Evolutionary conservation across 2,113 vertebrate genomes (phyloP).

Genomic region (Misgurnus anguillicaudatus): DNA sequence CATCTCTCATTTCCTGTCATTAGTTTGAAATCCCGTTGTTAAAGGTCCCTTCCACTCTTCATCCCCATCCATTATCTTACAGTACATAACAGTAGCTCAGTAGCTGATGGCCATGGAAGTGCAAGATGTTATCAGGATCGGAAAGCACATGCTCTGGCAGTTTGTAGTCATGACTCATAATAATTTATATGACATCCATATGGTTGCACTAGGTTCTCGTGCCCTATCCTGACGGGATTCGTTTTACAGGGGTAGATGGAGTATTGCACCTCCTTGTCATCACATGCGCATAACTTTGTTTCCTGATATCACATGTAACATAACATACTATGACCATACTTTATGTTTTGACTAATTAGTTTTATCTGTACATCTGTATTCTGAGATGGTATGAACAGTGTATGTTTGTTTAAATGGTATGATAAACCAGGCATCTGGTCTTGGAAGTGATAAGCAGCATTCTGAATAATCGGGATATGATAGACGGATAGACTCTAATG

Average conservation of each 20-base stretch:
- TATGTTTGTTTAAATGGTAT: background rate
- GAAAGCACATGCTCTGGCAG: slow-evolving; percentile 17
- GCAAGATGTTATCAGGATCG: slow-evolving; percentile 36
- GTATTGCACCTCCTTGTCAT: no score
- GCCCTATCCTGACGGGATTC: background rate
- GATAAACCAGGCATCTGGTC: slow-evolving; percentile 22
- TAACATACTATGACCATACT: no score
- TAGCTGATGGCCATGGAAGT: slow-evolving; percentile 33
- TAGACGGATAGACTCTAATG: slow-evolving; percentile 26
- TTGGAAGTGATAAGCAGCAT: slow-evolving; percentile 24
- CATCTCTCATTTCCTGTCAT: slow-evolving; percentile 57
- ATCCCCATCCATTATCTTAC: slow-evolving; percentile 53
- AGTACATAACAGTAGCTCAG: slow-evolving; percentile 18
- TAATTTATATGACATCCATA: background rate
- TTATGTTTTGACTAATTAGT: background rate
- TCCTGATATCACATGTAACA: no score
- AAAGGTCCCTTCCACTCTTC: slow-evolving; percentile 42
- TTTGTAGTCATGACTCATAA: no score
- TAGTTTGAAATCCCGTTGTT: slow-evolving; percentile 24
- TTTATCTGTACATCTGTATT: slow-evolving; percentile 3
- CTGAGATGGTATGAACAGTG: slow-evolving; percentile 12
- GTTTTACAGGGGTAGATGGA: no score
- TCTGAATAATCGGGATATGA: slow-evolving; percentile 20
- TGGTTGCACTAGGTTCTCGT: background rate
- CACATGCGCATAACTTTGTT: no score